Evolutionary conservation across 2,888 invertebrate species (phyloP), one percentile per base, ranked within the genome.

Genomic region (Dryobotodes eremita): DNA sequence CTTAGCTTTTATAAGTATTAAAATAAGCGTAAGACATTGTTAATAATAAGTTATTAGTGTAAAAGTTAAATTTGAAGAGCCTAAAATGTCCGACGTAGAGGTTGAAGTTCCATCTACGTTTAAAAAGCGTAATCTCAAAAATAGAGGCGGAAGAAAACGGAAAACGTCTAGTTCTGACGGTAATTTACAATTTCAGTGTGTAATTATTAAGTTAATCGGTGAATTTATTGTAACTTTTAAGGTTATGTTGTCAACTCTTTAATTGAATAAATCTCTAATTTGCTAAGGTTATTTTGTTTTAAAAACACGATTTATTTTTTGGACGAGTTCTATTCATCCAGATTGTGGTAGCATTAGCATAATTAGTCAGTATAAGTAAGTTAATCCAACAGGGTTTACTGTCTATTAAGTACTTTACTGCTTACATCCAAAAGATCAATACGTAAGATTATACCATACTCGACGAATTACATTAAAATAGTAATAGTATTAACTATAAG

Each of bases 41-140:
- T n/a, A 20, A n/a, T 20, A 59, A 0, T 36, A 55, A 46, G 26
- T 62, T 6, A 62, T 46, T 36, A 13, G 48, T 71, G 46, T 57
- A 26, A 71, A 84, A 75, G 50, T 36, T 61, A 75, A 48, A 57
- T 31, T 57, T 17, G 20, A 64, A 57, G 1, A 26, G 64, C 6
- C 8, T 0, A 93, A 84, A 90, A 96, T 96, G 96, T 96, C 96
- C 0, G 96, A 96, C 82, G 92, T 79, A 11, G 96, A 96, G 89
- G 90, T 94, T 0, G 94, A 94, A 87, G 88, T 94, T 74, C 91
- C 95, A 11, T 88, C 94, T 15, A 94, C 94, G 23, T 98, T 98
- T 91, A 98, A 98, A 92, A 98, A 98, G 91, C 97, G 98, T 8
- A 97, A 95, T 91, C 93, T 98, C 5, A 97, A 97, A 82, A 97